Conservation (phyloP, 2,113 vertebrate genomes). For the Canis aureus region DNA sequence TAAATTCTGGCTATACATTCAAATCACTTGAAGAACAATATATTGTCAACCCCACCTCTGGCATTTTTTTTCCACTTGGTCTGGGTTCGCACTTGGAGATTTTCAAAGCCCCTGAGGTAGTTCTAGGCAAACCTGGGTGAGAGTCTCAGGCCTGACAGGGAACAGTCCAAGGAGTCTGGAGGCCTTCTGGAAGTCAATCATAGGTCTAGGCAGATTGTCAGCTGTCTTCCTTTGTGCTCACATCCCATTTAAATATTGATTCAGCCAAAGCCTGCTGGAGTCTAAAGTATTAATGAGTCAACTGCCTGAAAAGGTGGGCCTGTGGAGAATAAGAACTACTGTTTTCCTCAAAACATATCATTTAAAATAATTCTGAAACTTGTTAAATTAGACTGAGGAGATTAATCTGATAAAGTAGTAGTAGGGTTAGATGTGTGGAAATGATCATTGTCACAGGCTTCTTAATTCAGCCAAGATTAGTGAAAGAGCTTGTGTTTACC, state of each 20-base stretch:
- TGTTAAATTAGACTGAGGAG: conserved; percentile 1
- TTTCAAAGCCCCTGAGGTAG: neutral
- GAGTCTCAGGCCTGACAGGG: neutral
- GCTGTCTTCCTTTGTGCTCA: neutral
- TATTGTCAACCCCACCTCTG: neutral
- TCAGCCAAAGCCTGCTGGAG: conserved; percentile 17
- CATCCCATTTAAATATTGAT: neutral
- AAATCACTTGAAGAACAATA: neutral
- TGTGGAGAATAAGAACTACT: neutral
- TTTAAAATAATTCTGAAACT: conserved; percentile 48
- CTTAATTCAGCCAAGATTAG: conserved; percentile 61
- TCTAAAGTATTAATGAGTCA: neutral
- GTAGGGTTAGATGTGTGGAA: neutral
- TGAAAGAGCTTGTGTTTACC: conserved; percentile 54
- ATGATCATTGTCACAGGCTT: conserved; percentile 4
- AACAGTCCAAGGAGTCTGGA: fast-evolving
- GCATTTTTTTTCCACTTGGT: neutral
- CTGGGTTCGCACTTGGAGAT: neutral
- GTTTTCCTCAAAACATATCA: neutral
- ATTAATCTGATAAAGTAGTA: conserved; percentile 1
- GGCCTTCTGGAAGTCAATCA: neutral
- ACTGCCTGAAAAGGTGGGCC: neutral
- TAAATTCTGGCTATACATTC: neutral
- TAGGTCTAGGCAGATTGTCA: fast-evolving
- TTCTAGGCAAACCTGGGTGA: neutral